These are phyloP conservation scores for Rotaria socialis DNA, from an alignment of 2,888 invertebrate genomes.

Conservation along the genomic window DNA sequence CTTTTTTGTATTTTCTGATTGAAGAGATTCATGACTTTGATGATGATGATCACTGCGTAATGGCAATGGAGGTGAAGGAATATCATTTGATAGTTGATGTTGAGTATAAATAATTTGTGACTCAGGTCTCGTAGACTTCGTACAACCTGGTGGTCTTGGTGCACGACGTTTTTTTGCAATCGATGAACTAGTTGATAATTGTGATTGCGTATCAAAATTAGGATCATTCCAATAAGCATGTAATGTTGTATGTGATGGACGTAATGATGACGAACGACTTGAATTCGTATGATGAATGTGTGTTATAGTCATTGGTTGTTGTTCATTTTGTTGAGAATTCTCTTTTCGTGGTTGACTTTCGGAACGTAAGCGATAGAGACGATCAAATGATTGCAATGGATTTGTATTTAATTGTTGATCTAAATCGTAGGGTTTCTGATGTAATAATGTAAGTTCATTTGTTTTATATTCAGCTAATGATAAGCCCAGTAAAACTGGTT, in stretches of 20 bases:
- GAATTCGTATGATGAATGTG: neutral
- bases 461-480: slow-evolving; percentile 37
- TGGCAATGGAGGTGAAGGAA: neutral
- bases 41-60: neutral
- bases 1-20: neutral
- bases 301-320: neutral
- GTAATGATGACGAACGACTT: slow-evolving; percentile 25
- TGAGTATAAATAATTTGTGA: neutral
- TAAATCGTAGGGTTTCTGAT: neutral
- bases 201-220: slow-evolving; percentile 28
- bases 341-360: slow-evolving; percentile 5
- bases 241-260: slow-evolving; percentile 20
- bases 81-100: neutral
- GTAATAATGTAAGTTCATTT: neutral
- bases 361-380: neutral
- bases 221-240: slow-evolving; percentile 34
- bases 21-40: slow-evolving; percentile 9
- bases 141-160: neutral
- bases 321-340: neutral
- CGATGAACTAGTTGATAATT: slow-evolving; percentile 9
- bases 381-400: neutral
- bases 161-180: neutral
- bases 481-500: neutral
- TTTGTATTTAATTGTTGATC: neutral
- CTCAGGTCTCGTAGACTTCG: neutral